phyloP scores from a whole-genome alignment of 2,113 vertebrate genomes.

The Coryphaenoides rupestris region DNA sequence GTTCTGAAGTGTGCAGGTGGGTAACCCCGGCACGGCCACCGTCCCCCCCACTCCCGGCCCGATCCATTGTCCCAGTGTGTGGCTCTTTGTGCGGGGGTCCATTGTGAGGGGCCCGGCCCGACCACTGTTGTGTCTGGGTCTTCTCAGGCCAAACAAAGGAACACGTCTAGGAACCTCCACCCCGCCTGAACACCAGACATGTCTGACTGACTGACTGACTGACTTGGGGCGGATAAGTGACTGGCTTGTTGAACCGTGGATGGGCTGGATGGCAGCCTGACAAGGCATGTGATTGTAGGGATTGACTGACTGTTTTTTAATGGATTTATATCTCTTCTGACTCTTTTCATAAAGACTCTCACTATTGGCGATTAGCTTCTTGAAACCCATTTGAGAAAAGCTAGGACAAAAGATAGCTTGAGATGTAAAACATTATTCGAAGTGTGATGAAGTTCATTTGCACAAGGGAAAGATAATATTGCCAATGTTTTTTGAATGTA shows the following conservation, averaged over 20 bases:
- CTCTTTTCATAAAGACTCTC: no score
- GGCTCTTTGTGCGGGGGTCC: slow-evolving; percentile 62
- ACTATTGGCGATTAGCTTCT: no score
- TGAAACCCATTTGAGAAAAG: no score
- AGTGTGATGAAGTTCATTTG: no score
- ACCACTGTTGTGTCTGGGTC: slow-evolving; percentile 76
- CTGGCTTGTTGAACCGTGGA: not conserved
- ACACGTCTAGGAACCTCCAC: slow-evolving; percentile 58
- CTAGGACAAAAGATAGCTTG: no score
- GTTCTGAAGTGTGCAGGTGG: slow-evolving; percentile 72
- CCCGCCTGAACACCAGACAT: slow-evolving; percentile 47
- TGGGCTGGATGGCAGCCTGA: not conserved
- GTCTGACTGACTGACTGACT: slow-evolving; percentile 44
- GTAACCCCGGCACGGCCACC: slow-evolving; percentile 62
- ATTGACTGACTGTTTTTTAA: not conserved
- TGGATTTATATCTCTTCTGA: no score
- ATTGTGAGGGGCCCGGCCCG: slow-evolving; percentile 60
- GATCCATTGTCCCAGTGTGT: slow-evolving; percentile 67
- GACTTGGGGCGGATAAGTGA: slow-evolving; percentile 21
- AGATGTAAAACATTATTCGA: no score
- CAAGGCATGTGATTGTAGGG: no score
- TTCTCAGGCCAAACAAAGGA: slow-evolving; percentile 66
- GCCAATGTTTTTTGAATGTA: no score
- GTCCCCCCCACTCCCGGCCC: slow-evolving; percentile 54
- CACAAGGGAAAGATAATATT: no score